Conservation (phyloP, 2,888 invertebrate genomes). For the Oligia latruncula region DNA sequence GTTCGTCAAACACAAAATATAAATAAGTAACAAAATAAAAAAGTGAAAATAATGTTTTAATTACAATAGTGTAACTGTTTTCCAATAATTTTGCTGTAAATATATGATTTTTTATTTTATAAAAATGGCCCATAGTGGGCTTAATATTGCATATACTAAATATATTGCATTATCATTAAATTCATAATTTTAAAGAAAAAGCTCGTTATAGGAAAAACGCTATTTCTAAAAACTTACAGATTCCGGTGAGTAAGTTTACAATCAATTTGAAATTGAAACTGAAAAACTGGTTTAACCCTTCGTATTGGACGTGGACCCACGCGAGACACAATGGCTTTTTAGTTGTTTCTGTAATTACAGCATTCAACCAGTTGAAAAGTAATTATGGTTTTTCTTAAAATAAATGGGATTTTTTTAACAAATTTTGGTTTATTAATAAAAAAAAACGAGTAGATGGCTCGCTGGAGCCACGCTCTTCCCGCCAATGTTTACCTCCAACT, state of each 20-base stretch:
- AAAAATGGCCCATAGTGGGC: background rate
- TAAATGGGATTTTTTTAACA: no score
- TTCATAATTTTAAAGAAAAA: background rate
- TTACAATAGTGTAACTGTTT: background rate
- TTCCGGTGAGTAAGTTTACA: background rate
- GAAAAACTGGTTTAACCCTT: background rate
- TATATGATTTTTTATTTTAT: background rate
- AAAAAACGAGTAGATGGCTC: background rate
- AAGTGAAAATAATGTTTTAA: background rate
- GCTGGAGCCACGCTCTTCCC: background rate
- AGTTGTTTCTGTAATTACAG: background rate
- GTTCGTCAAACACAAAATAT: background rate
- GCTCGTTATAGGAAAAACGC: background rate
- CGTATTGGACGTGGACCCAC: background rate
- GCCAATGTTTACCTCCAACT: background rate
- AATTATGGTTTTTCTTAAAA: background rate
- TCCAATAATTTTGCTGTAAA: background rate
- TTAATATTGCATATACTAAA: background rate
- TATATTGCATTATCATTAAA: background rate
- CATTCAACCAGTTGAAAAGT: background rate
- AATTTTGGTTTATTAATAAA: background rate
- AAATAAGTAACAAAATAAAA: background rate
- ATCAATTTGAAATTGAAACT: background rate
- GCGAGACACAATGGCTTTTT: background rate
- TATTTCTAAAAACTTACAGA: background rate